Conservation (phyloP, 2,888 invertebrate species). For the Aleiodes leptofemur region DNA sequence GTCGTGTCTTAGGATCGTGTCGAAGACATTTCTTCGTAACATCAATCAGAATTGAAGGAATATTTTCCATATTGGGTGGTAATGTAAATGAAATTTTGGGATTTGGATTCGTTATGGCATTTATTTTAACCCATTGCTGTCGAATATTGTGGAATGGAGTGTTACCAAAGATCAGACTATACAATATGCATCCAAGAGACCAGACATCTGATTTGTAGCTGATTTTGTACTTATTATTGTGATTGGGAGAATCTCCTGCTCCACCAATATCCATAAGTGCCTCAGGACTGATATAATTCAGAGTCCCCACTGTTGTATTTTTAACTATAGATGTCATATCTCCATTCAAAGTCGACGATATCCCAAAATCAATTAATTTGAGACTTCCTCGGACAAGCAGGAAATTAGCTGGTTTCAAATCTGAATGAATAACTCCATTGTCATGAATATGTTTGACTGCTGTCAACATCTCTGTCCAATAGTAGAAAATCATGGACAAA, state of each 20-base stretch:
- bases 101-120: constrained; percentile 85
- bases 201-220: constrained; percentile 94
- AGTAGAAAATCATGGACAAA: constrained; percentile 87
- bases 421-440: constrained; percentile 96
- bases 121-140: constrained; percentile 84
- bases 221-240: constrained; percentile 63
- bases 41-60: constrained; percentile 79
- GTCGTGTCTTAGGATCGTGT: constrained; percentile 84
- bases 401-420: constrained; percentile 98
- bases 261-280: constrained; percentile 83
- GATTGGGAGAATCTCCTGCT: constrained; percentile 69
- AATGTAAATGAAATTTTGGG: constrained; percentile 85
- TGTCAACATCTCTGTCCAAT: constrained; percentile 95
- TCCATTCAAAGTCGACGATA: constrained; percentile 90
- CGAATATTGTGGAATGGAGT: constrained; percentile 93
- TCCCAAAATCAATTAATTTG: constrained; percentile 98
- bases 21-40: constrained; percentile 85
- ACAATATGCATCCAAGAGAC: constrained; percentile 98
- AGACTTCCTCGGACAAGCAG: constrained; percentile 89
- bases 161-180: constrained; percentile 91
- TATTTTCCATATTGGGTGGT: constrained; percentile 73
- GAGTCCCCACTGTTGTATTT: constrained; percentile 89
- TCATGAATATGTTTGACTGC: constrained; percentile 94
- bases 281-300: constrained; percentile 98
- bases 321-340: constrained; percentile 94